Conservation (phyloP, 2,888 invertebrate species). For the Nemapogon koenigi region DNA sequence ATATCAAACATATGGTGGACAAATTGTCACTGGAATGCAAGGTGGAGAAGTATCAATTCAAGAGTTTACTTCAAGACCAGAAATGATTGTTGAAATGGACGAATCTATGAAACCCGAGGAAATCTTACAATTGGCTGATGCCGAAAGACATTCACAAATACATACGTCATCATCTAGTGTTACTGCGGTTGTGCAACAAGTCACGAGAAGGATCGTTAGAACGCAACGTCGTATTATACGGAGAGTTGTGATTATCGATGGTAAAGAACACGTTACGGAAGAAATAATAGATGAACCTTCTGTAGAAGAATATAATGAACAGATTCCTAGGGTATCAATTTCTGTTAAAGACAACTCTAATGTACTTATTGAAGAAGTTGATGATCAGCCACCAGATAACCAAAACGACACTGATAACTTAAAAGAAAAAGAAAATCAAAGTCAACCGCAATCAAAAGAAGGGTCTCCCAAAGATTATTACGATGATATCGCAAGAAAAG, state of each 20-base stretch:
- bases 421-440: too few relatives aligned
- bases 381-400: slow-evolving; percentile 27
- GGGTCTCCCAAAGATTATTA: slow-evolving; percentile 20
- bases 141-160: slow-evolving; percentile 42
- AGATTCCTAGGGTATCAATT: slow-evolving; percentile 74
- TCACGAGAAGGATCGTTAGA: slow-evolving; percentile 77
- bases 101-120: slow-evolving; percentile 61
- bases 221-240: slow-evolving; percentile 79
- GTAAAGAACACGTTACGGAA: slow-evolving; percentile 83
- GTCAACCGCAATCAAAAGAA: too few relatives aligned
- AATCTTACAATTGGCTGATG: slow-evolving; percentile 44
- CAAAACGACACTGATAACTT: too few relatives aligned
- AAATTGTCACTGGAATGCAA: slow-evolving; percentile 68
- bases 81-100: slow-evolving; percentile 62
- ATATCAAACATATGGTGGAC: slow-evolving; percentile 69
- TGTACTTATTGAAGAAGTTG: slow-evolving; percentile 38
- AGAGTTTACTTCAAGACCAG: slow-evolving; percentile 70
- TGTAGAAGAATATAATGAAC: slow-evolving; percentile 74
- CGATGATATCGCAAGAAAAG: not conserved
- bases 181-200: slow-evolving; percentile 82
- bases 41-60: slow-evolving; percentile 69
- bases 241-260: slow-evolving; percentile 79
- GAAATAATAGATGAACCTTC: slow-evolving; percentile 87
- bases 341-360: slow-evolving; percentile 67
- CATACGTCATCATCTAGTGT: slow-evolving; percentile 75